Evolutionary conservation across 2,888 invertebrate genomes (phyloP), one percentile per base, ranked within the genome.

Genomic region (Zygogramma bicolorata): DNA sequence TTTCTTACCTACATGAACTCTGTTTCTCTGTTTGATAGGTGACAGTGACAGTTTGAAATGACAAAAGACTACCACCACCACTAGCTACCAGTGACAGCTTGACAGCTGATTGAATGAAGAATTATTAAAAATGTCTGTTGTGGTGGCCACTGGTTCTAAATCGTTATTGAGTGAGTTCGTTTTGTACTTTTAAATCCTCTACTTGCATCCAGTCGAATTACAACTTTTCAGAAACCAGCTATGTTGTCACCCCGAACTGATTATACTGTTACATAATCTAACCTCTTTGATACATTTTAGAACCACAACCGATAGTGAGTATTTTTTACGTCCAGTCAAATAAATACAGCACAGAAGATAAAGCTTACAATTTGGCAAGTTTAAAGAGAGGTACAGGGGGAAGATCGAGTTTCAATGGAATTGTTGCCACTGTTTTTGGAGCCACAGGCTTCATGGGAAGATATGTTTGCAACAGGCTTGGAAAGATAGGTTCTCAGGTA

Each of bases 341-440:
- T 65, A 84, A 89, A 70, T 92, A 91, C 81, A 90, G 90, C 81
- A 88, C 89, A 0, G 90, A 91, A 74, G 82, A 82, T 22, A 88
- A 86, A 75, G 89, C 86, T 63, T 89, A 89, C 74, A 93, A 93
- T 86, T 84, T 92, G 67, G 90, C 93, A 7, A 88, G 91, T 0
- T 89, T 95, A 84, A 95, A 93, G 85, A 89, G 94, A 76, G 97
- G 96, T 29, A 95, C 96, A 20, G 97, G 96, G 13, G 99, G 98
- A 18, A 92, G 99, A 38, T 94, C 95, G 79, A 98, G 98, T 84
- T 99, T 99, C 87, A 99, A 95, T 88, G 99, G 99, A 0, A 90
- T 95, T 68, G 97, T 99, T 1, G 97, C 96, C n/a, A 99, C 99
- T n/a, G 95, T 99, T 0, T 98, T 99, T 86, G 99, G 99, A 65